phyloP scores from a whole-genome alignment of 2,888 invertebrate species.

The Himalopsyche kuldschensis region DNA sequence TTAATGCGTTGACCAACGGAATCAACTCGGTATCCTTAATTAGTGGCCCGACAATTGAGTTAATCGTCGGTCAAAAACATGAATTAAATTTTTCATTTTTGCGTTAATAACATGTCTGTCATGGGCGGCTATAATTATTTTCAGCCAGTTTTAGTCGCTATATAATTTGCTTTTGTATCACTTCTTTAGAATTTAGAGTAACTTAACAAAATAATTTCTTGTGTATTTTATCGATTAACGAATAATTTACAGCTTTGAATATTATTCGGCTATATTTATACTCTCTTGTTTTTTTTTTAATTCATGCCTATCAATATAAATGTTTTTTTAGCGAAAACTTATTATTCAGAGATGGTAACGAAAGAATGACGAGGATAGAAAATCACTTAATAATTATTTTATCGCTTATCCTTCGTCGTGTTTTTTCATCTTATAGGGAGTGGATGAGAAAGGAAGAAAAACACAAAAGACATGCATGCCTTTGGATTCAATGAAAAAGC shows the following conservation, averaged over 20 bases:
- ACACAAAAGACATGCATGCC: no score
- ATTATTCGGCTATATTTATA: background rate
- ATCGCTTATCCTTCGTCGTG: no score
- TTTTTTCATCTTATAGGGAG: no score
- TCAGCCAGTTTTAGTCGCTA: background rate
- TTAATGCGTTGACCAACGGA: constrained; percentile 3
- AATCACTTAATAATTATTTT: no score
- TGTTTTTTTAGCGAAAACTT: no score
- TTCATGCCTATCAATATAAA: no score
- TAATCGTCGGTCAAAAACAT: constrained; percentile 32
- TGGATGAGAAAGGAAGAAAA: no score
- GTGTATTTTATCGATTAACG: background rate
- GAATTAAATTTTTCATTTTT: constrained; percentile 37
- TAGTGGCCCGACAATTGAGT: constrained; percentile 32
- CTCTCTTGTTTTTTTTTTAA: background rate
- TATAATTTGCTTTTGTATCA: background rate
- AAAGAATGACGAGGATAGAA: no score
- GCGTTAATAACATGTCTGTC: constrained; percentile 39
- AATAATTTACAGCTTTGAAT: background rate
- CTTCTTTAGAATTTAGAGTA: background rate
- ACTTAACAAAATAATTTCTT: background rate
- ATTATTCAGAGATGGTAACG: no score
- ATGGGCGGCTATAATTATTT: constrained; percentile 15
- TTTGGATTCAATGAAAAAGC: no score
- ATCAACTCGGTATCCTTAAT: constrained; percentile 27